Percentiles rank a stretch among this genome's conserved stretches.
Conservation (phyloP, 2,888 invertebrate genomes). For the Coelogynopora nodosa region DNA sequence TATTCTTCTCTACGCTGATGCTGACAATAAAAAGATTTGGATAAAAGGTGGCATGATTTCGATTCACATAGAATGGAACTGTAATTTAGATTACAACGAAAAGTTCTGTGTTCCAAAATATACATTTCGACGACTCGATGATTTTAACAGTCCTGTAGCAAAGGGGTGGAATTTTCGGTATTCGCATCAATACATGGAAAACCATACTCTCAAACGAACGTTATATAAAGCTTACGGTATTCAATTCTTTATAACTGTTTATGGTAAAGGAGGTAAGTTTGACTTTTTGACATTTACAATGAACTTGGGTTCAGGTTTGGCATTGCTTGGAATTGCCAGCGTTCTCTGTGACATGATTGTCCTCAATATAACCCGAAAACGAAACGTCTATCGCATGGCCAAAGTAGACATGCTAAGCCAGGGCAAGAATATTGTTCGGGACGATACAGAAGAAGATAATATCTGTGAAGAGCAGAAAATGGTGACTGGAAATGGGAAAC, state of each 20-base stretch:
- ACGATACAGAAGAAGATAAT: not conserved
- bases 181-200: constrained; percentile 49
- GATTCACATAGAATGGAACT: constrained; percentile 46
- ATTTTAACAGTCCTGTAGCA: constrained; percentile 49
- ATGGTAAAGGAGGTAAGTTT: constrained; percentile 45
- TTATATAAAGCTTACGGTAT: constrained; percentile 49
- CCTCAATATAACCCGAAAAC: constrained; percentile 44
- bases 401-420: constrained; percentile 42
- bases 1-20: constrained; percentile 50
- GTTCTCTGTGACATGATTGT: constrained; percentile 46
- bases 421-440: not conserved
- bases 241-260: constrained; percentile 50
- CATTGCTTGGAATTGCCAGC: constrained; percentile 46
- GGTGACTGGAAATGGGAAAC: not conserved
- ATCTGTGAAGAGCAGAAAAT: not conserved
- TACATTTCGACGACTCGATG: constrained; percentile 45
- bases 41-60: constrained; percentile 45
- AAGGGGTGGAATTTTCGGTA: constrained; percentile 48
- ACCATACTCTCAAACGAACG: constrained; percentile 41
- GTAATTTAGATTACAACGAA: constrained; percentile 42
- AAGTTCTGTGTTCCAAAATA: constrained; percentile 46
- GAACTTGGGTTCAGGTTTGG: constrained; percentile 47
- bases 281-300: constrained; percentile 43
- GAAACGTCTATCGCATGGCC: constrained; percentile 44
- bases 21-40: constrained; percentile 46